Percentiles rank a stretch among this genome's conserved stretches.
These are phyloP conservation scores for Microctonus hyperodae DNA, from an alignment of 2,888 invertebrate genomes.

Conservation along the genomic window DNA sequence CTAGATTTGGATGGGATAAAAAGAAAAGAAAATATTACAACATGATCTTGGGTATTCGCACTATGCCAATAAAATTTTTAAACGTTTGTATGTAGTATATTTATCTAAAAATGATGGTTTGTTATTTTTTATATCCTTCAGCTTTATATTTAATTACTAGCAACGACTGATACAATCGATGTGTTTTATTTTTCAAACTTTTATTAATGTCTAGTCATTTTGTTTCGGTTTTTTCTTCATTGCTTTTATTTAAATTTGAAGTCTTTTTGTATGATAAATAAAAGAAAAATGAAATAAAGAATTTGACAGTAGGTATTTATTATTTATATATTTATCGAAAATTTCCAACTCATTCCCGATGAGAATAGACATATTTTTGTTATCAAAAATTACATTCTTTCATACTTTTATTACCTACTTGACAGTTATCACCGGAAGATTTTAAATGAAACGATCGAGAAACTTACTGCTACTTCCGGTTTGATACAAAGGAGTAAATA, in stretches of 20 bases:
- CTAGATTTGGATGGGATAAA: slow-evolving; percentile 44
- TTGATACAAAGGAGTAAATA: slow-evolving; percentile 10
- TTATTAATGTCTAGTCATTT: slow-evolving; percentile 28
- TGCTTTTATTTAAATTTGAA: not conserved
- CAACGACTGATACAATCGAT: slow-evolving; percentile 24
- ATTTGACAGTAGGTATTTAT: not conserved
- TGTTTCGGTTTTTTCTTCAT: not conserved
- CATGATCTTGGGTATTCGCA: slow-evolving; percentile 20
- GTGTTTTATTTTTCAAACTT: too few relatives aligned
- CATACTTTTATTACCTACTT: slow-evolving; percentile 18
- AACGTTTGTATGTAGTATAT: not conserved
- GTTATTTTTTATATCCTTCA: slow-evolving; percentile 6
- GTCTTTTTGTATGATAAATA: not conserved
- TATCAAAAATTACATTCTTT: slow-evolving; percentile 20
- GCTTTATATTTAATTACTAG: too few relatives aligned
- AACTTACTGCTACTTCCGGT: slow-evolving; percentile 10
- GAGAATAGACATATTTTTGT: not conserved
- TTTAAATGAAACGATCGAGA: slow-evolving; percentile 10
- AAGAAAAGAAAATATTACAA: slow-evolving; percentile 43
- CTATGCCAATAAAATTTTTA: slow-evolving; percentile 27
- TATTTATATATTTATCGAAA: not conserved
- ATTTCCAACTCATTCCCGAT: not conserved
- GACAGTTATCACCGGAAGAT: slow-evolving; percentile 27
- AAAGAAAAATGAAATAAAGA: not conserved
- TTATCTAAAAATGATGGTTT: not conserved